phyloP scores from a whole-genome alignment of 2,113 vertebrate species.

The Gila orcuttii region DNA sequence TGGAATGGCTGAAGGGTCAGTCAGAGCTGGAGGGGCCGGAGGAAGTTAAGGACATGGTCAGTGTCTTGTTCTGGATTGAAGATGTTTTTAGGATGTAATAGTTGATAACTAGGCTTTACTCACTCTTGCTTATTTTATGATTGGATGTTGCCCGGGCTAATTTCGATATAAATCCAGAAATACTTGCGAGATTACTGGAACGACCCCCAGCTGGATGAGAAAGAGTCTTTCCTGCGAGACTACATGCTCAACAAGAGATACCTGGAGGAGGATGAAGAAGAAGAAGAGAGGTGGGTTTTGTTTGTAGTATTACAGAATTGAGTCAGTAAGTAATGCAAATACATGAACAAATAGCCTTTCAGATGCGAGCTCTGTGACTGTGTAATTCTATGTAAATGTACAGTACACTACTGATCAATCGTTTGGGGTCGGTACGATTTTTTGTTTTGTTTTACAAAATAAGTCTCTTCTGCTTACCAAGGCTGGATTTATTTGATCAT shows the following conservation, averaged over 20 bases:
- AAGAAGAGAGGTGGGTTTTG: conserved; percentile 65
- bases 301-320: background rate
- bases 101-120: background rate
- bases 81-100: background rate
- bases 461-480: no score
- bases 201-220: conserved; percentile 82
- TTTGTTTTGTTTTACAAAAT: no score
- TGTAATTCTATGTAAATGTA: no score
- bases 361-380: no score
- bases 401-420: no score
- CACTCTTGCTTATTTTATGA: background rate
- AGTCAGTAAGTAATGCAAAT: background rate
- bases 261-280: conserved; percentile 67
- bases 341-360: no score
- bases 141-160: background rate
- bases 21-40: conserved; percentile 68
- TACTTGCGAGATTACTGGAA: conserved; percentile 87
- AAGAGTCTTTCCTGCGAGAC: conserved; percentile 86
- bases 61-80: conserved; percentile 37
- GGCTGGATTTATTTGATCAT: background rate
- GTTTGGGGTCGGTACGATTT: no score
- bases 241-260: conserved; percentile 88
- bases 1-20: conserved; percentile 89
- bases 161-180: conserved; percentile 65
- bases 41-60: conserved; percentile 84